phyloP scores from a whole-genome alignment of 1,140 invertebrate species.

The Chymomyza costata region DNA sequence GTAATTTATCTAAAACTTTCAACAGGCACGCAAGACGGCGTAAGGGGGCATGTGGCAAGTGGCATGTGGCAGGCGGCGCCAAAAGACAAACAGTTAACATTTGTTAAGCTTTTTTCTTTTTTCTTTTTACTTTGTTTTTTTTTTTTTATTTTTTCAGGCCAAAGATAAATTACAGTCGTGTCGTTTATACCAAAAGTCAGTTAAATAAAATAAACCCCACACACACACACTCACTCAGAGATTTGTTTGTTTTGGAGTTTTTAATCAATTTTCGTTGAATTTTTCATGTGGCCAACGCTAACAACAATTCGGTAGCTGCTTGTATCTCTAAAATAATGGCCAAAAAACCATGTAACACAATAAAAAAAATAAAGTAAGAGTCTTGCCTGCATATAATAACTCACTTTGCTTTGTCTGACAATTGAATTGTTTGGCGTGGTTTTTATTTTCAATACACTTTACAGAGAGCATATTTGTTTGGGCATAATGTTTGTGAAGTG shows the following conservation, averaged over 20 bases:
- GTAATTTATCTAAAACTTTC: conserved; percentile 60
- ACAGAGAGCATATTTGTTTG: no score
- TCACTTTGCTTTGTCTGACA: conserved; percentile 38
- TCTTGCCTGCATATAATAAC: conserved; percentile 39
- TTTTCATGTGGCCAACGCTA: conserved; percentile 47
- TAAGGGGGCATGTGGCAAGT: no score
- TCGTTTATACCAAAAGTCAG: conserved; percentile 27
- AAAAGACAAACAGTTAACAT: conserved; percentile 70
- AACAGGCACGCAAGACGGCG: conserved; percentile 23
- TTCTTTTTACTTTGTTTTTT: conserved; percentile 27
- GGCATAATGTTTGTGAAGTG: no score
- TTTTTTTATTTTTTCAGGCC: conserved; percentile 39
- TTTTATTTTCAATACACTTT: no score
- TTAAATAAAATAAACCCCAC: conserved; percentile 45
- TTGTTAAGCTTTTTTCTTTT: conserved; percentile 60
- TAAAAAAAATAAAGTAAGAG: conserved; percentile 56
- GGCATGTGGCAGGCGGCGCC: no score
- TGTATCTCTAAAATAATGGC: conserved; percentile 45
- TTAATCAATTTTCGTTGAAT: conserved; percentile 71
- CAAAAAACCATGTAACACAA: conserved; percentile 39
- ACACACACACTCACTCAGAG: conserved; percentile 16
- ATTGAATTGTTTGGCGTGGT: conserved; percentile 61
- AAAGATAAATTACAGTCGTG: conserved; percentile 67
- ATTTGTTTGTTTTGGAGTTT: conserved; percentile 56
- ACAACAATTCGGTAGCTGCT: conserved; percentile 40